Base-by-base conservation (phyloP, 2,888 invertebrate species). In the Pseudococcus jackbeardsleyi region DNA sequence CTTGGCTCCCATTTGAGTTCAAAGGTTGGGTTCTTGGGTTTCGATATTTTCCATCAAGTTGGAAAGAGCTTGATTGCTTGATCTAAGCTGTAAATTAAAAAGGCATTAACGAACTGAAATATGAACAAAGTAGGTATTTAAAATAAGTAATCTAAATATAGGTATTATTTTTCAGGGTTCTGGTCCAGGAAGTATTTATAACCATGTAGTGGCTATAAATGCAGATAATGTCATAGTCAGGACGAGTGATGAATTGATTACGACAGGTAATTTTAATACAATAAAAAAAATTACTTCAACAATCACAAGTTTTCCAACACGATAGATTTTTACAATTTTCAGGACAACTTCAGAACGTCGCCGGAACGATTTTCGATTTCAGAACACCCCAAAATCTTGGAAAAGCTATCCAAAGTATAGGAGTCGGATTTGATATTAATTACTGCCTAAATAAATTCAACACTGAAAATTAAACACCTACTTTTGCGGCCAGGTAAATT, bases 381-480 rank as follows among this genome's bases (percentile, higher is more conserved):
- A 93, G 95, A 89, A 93, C 93, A 0, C 93, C 95, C 0, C 93
- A 93, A 86, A 91, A 93, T 22, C 91, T 98, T 17, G 94, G 94
- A 1, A 93, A 94, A 46, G 94, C 95, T 90, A 92, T 98, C 50
- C 92, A 94, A 46, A 93, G 94, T 90, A 93, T 96, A 88, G 92
- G 93, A 39, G 94, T 94, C 26, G 97, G 97, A 1, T 97, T 94
- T 91, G 97, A 98, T 91, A 93, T 96, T 90, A 97, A 97, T 91
- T 97, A 94, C 91, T 96, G 97, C 91, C 91, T 97, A 48, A 94
- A 93, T 4, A 93, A 85, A 22, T 42, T 15, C 54, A 5, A 6
- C 17, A 15, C 22, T 7, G 17, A 22, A 12, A 50, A 82, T 1
- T 82, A 54, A 19, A 33, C 79, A 26, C 33, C 48, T 39, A 93